Evolutionary conservation across 1,140 invertebrate genomes (phyloP).

Genomic region (Bombus waltoni): DNA sequence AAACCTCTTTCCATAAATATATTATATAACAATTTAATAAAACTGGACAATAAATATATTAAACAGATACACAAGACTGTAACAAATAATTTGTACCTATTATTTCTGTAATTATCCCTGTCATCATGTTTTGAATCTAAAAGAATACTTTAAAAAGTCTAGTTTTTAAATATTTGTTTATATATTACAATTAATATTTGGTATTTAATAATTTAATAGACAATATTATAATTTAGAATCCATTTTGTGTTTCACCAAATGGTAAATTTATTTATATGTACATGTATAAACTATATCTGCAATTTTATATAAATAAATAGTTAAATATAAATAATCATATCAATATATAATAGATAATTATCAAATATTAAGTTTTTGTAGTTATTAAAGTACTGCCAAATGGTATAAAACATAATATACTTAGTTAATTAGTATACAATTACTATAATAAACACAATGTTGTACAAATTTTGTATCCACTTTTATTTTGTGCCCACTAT

Average conservation of each 20-base stretch:
- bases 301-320: too few relatives aligned
- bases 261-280: background rate
- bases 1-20: conserved; percentile 12
- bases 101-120: conserved; percentile 6
- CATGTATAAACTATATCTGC: background rate
- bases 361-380: too few relatives aligned
- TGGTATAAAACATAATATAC: too few relatives aligned
- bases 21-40: conserved; percentile 10
- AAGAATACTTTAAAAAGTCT: background rate
- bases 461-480: too few relatives aligned
- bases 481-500: too few relatives aligned
- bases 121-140: conserved; percentile 9
- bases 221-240: too few relatives aligned
- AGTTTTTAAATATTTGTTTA: background rate
- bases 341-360: too few relatives aligned
- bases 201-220: background rate
- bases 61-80: background rate
- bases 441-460: too few relatives aligned
- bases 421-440: too few relatives aligned
- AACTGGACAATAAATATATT: background rate
- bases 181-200: background rate
- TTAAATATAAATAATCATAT: too few relatives aligned
- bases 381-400: too few relatives aligned
- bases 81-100: conserved; percentile 29
- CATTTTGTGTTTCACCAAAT: background rate